Base-by-base conservation (phyloP, 2,888 invertebrate genomes). In the Troilus luridus region DNA sequence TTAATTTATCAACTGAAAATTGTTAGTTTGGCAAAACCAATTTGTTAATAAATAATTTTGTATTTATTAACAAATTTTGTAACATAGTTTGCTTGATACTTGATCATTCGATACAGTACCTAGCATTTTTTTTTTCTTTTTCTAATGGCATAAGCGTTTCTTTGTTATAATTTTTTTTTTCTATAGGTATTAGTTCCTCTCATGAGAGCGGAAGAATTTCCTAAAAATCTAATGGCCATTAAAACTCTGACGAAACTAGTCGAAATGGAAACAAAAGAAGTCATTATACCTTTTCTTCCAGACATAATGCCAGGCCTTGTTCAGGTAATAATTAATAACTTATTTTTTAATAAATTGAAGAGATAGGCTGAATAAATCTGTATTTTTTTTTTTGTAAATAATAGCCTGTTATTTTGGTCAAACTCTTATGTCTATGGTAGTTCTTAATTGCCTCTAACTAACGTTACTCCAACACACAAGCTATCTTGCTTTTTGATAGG, bases 191-290 rank as follows among this genome's bases (percentile, higher is more conserved):
- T 98, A 27, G 96, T 96, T 93, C 98, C 99, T 0, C 96, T 99
- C 93, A 98, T 99, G 93, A 96, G 97, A 60, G 98, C 98, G 0
- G 97, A 97, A 93, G 96, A 97, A 54, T 97, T 96, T 95, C 98
- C 98, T 0, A 96, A 97, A 91, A 97, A 98, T 94, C 96, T 98
- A 94, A 98, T 98, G 93, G 98, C 98, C 91, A 97, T 99, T 88
- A 99, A 99, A 95, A 97, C 99, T 95, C 95, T 98, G 85, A 97
- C 97, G 0, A 97, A 97, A 94, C 95, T 98, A 92, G 97, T 98
- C 88, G 97, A 98, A 94, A 96, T 97, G 92, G 96, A 97, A 92
- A 96, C 97, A 9, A 94, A 95, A 62, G 96, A 97, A 92, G 96
- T 97, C 56, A 96, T 96, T 3, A 96, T 98, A 93, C 96, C 96